Conservation (phyloP, 1,140 invertebrate genomes). For the Aricia agestis region DNA sequence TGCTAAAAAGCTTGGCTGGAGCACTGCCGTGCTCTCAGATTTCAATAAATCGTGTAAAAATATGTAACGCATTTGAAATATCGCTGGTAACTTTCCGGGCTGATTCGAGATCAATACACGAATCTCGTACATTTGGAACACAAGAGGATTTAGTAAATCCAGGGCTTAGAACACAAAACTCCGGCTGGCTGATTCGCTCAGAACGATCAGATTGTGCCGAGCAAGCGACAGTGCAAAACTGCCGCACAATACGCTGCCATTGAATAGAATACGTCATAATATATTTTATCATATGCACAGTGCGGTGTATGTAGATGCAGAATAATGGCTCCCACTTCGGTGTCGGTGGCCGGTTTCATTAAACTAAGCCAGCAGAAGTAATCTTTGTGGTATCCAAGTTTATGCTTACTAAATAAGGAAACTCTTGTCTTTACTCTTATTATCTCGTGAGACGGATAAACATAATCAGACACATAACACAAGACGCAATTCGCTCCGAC, state of each 20-base stretch:
- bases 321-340: neutral
- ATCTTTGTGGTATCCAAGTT: too few relatives aligned
- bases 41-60: slow-evolving; percentile 1
- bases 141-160: slow-evolving; percentile 47
- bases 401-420: too few relatives aligned
- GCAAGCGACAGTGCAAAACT: slow-evolving; percentile 39
- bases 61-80: neutral
- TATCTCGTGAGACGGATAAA: too few relatives aligned
- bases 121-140: slow-evolving; percentile 31
- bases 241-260: slow-evolving; percentile 17
- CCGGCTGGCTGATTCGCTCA: slow-evolving; percentile 44
- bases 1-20: too few relatives aligned
- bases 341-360: too few relatives aligned
- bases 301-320: neutral
- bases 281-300: neutral
- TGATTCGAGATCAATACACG: slow-evolving; percentile 33
- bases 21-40: too few relatives aligned
- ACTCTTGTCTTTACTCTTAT: too few relatives aligned
- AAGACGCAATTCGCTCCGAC: too few relatives aligned
- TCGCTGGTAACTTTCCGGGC: slow-evolving; percentile 2
- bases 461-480: too few relatives aligned
- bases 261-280: slow-evolving; percentile 10
- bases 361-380: too few relatives aligned
- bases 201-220: slow-evolving; percentile 38
- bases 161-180: slow-evolving; percentile 49